phyloP scores from a whole-genome alignment of 2,888 invertebrate genomes.

The Parapristionchus giblindavisi region DNA sequence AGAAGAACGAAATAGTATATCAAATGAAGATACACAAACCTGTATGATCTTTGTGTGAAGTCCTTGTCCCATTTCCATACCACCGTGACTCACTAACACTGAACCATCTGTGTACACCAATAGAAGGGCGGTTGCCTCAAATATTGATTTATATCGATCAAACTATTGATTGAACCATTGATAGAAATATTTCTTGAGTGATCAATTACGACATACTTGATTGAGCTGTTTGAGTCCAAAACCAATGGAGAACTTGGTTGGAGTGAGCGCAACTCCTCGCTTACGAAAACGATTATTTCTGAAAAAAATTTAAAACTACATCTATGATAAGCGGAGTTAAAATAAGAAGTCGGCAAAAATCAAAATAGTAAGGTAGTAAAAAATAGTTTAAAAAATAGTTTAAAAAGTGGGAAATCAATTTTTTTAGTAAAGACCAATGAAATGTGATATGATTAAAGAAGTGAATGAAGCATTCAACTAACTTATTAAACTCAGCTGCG shows the following conservation, averaged over 20 bases:
- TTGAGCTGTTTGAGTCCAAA: constrained; percentile 68
- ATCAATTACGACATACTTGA: constrained; percentile 55
- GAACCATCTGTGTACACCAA: constrained; percentile 83
- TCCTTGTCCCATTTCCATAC: constrained; percentile 97
- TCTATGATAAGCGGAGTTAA: neutral
- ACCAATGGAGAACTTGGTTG: constrained; percentile 69
- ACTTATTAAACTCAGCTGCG: constrained; percentile 70
- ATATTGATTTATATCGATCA: neutral
- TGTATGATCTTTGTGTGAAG: constrained; percentile 94
- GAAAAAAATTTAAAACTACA: constrained; percentile 12
- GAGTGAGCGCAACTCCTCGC: constrained; percentile 63
- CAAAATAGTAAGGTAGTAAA: neutral
- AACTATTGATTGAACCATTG: too few relatives aligned
- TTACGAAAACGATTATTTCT: constrained; percentile 59
- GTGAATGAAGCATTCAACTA: neutral
- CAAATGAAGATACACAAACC: constrained; percentile 66
- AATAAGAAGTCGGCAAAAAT: neutral
- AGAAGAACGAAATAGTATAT: neutral
- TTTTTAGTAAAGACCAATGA: neutral
- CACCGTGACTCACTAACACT: constrained; percentile 84
- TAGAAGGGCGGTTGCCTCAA: constrained; percentile 82
- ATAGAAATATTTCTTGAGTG: neutral
- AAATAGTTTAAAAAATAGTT: neutral
- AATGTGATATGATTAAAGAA: neutral
- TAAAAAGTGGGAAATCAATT: neutral